These are phyloP conservation scores for Caerostris darwini DNA, from an alignment of 1,140 invertebrate genomes.

Conservation along the genomic window DNA sequence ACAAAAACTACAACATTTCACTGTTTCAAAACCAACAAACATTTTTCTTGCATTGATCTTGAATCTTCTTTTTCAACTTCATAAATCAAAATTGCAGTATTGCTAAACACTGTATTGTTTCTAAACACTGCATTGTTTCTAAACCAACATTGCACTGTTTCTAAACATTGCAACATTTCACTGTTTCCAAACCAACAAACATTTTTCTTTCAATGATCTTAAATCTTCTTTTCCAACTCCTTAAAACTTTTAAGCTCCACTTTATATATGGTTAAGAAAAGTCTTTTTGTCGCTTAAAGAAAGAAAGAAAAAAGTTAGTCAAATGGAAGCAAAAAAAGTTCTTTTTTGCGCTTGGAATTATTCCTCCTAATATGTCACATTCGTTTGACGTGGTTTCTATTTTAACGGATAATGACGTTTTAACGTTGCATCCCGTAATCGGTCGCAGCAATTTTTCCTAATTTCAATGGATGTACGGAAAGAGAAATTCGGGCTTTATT, in stretches of 20 bases:
- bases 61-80: not conserved
- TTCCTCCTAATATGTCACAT: constrained; percentile 41
- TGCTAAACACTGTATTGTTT: too few species aligned
- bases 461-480: constrained; percentile 48
- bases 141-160: too few species aligned
- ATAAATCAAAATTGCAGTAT: too few species aligned
- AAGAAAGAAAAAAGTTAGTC: not conserved
- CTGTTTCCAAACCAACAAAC: too few species aligned
- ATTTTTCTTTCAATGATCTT: too few species aligned
- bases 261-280: constrained; percentile 1
- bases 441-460: constrained; percentile 49
- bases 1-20: too few species aligned
- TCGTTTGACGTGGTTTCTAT: constrained; percentile 39
- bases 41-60: too few species aligned
- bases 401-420: constrained; percentile 68
- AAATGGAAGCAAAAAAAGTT: not conserved
- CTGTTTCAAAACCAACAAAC: too few species aligned
- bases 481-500: constrained; percentile 21
- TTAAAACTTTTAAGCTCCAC: not conserved
- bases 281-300: not conserved
- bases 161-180: too few species aligned
- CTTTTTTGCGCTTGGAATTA: constrained; percentile 44
- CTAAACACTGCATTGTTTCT: too few species aligned
- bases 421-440: constrained; percentile 33
- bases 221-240: not conserved